A percentile compares a stretch with the other conserved stretches of the same genome.
Conservation (phyloP, 2,113 vertebrate species). For the Halichoeres trimaculatus region DNA sequence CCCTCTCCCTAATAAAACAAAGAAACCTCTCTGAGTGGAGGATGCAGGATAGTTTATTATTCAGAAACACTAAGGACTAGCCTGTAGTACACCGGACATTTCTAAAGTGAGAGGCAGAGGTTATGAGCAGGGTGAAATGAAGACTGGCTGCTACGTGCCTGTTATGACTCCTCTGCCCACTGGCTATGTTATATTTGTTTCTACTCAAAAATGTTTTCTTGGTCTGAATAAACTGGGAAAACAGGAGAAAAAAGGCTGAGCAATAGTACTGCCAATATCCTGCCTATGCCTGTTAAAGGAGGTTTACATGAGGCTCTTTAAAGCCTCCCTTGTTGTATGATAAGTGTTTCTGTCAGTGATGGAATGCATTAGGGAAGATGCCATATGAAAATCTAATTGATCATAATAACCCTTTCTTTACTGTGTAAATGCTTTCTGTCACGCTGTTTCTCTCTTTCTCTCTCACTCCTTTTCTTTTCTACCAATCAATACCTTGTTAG, state of each 20-base stretch:
- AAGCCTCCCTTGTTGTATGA: conserved; percentile 35
- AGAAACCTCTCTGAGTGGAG: conserved; percentile 49
- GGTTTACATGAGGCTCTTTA: conserved; percentile 33
- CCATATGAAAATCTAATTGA: conserved; percentile 41
- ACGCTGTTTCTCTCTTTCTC: conserved; percentile 41
- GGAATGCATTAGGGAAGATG: conserved; percentile 34
- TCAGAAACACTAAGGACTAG: conserved; percentile 48
- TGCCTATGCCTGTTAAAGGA: conserved; percentile 30
- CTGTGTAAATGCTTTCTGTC: conserved; percentile 68
- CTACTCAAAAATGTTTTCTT: conserved; percentile 31
- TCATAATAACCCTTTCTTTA: conserved; percentile 54
- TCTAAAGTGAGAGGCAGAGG: conserved; percentile 24
- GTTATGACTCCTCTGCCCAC: conserved; percentile 47
- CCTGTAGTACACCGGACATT: conserved; percentile 13
- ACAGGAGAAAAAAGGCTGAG: conserved; percentile 22
- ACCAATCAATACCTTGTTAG: conserved; percentile 74
- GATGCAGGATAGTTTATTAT: conserved; percentile 42
- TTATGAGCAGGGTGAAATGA: conserved; percentile 15
- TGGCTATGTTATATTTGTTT: conserved; percentile 40
- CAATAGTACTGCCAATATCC: conserved; percentile 23
- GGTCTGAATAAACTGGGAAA: conserved; percentile 35
- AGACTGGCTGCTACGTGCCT: conserved; percentile 39
- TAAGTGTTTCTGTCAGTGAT: conserved; percentile 35
- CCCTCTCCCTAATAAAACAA: conserved; percentile 66
- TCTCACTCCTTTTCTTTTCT: conserved; percentile 43